Evolutionary conservation across 1,140 invertebrate species (phyloP).

Genomic region (Pseudoatta argentina): DNA sequence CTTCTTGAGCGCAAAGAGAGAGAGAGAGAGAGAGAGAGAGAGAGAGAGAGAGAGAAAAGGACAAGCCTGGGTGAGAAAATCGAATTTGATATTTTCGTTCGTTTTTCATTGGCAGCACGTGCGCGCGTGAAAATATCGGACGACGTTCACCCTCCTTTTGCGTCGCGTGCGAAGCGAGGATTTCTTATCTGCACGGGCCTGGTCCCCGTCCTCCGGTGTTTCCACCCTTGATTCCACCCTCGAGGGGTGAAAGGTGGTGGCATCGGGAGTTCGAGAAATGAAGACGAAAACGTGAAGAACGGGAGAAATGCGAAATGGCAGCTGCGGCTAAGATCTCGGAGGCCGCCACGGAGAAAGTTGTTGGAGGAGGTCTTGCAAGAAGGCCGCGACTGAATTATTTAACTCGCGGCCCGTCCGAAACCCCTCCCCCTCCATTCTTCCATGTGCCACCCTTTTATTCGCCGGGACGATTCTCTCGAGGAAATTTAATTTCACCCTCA

Average conservation of each 20-base stretch:
- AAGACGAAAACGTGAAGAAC: conserved; percentile 57
- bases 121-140: conserved; percentile 74
- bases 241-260: conserved; percentile 50
- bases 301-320: conserved; percentile 73
- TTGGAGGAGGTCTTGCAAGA: conserved; percentile 61
- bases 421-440: conserved; percentile 24
- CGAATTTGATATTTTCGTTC: conserved; percentile 78
- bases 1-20: not conserved
- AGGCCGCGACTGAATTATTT: conserved; percentile 79
- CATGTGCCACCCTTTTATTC: conserved; percentile 54
- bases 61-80: conserved; percentile 67
- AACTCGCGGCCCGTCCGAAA: conserved; percentile 66
- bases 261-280: not conserved
- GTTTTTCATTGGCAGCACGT: conserved; percentile 76
- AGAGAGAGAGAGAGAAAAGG: not conserved
- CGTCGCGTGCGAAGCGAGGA: conserved; percentile 61
- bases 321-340: conserved; percentile 39
- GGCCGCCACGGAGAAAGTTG: conserved; percentile 60
- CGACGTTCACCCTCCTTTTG: not conserved
- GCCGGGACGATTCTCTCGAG: conserved; percentile 57
- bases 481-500: conserved; percentile 79
- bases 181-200: conserved; percentile 68
- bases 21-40: not conserved
- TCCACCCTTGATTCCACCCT: conserved; percentile 39
- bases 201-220: not conserved